Evolutionary conservation across 2,888 invertebrate species (phyloP).

Genomic region (Malthinus seriepunctatus): DNA sequence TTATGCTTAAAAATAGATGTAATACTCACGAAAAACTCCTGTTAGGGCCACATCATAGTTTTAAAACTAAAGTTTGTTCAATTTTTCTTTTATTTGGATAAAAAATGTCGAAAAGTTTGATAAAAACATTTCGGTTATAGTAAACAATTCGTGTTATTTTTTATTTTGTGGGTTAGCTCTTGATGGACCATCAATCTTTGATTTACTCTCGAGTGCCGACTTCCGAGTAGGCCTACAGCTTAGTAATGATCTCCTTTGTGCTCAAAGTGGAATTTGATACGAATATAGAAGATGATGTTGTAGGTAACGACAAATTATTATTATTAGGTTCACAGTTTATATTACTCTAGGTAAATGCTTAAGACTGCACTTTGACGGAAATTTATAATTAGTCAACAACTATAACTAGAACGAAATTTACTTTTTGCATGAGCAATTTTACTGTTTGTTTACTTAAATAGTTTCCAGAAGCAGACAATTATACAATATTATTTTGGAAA

Average conservation of each 20-base stretch:
- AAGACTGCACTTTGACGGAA: neutral
- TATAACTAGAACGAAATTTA: too few relatives aligned
- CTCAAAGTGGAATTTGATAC: slow-evolving; percentile 11
- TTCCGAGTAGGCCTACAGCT: slow-evolving; percentile 11
- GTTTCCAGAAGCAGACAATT: too few relatives aligned
- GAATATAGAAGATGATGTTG: slow-evolving; percentile 4
- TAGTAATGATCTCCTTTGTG: slow-evolving; percentile 17
- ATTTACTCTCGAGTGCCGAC: slow-evolving; percentile 13
- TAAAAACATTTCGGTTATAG: neutral
- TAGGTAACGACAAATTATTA: neutral
- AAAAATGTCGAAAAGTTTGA: neutral
- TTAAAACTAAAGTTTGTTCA: too few relatives aligned
- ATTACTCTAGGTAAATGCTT: neutral
- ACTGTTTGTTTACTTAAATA: too few relatives aligned
- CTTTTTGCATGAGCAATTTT: too few relatives aligned
- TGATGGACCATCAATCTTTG: slow-evolving; percentile 12
- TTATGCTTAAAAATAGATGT: too few relatives aligned
- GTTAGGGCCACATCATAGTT: too few relatives aligned
- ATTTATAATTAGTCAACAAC: too few relatives aligned
- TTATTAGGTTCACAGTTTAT: neutral
- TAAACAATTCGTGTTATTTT: slow-evolving; percentile 11
- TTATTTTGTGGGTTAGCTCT: slow-evolving; percentile 7
- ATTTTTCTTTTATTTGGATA: too few relatives aligned
- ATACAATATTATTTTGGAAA: too few relatives aligned
- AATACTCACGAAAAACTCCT: too few relatives aligned